Evolutionary conservation across 2,888 invertebrate species (phyloP).

Genomic region (Drosophila meridiana): DNA sequence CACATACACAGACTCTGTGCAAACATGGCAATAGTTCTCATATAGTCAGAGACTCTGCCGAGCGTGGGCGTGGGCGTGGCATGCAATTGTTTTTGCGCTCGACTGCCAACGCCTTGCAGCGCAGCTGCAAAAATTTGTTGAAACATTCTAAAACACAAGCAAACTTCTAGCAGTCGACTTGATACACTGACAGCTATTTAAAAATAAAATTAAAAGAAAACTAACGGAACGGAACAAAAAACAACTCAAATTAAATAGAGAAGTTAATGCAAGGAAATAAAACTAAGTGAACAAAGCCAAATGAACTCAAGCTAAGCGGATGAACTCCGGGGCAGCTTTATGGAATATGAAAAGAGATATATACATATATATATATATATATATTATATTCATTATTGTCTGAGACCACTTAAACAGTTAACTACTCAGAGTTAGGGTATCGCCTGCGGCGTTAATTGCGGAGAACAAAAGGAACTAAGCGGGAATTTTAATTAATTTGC

Average conservation of each 20-base stretch:
- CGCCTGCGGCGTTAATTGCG: background rate
- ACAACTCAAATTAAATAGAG: background rate
- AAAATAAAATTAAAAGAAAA: background rate
- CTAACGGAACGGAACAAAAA: background rate
- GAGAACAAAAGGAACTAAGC: background rate
- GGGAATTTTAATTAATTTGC: constrained; percentile 17
- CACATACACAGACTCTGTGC: background rate
- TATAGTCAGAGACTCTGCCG: background rate
- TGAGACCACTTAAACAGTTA: background rate
- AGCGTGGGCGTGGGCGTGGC: constrained; percentile 6
- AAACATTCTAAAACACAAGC: constrained; percentile 10
- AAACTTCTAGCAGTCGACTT: background rate
- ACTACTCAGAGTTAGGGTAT: constrained; percentile 4
- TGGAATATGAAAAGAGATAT: background rate
- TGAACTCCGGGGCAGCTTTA: background rate
- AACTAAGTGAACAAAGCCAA: background rate
- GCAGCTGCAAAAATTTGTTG: constrained; percentile 22
- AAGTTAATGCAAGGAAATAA: background rate
- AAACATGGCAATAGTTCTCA: background rate
- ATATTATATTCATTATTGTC: background rate
- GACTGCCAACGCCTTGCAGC: constrained; percentile 19
- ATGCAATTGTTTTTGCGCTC: constrained; percentile 11
- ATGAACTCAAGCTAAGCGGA: background rate
- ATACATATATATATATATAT: background rate
- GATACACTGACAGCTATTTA: constrained; percentile 12